Evolutionary conservation across 2,113 vertebrate genomes (phyloP).

Genomic region (Boulengeromyrus knoepffleri): DNA sequence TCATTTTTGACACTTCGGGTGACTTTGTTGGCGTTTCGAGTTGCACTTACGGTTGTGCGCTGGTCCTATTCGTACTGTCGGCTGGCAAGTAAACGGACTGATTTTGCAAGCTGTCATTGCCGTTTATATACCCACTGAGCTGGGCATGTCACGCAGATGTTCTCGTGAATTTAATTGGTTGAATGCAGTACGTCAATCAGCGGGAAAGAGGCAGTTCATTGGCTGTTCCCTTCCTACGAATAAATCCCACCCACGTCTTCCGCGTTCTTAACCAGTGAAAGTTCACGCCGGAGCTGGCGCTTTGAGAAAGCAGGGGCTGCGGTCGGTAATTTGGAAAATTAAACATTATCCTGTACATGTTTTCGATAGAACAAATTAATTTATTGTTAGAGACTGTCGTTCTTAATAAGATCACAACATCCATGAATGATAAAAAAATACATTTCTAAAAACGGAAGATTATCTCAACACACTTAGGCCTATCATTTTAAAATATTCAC

Average conservation of each 20-base stretch:
- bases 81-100: constrained; percentile 57
- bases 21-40: constrained; percentile 11
- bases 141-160: constrained; percentile 43
- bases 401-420: background rate
- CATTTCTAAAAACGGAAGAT: background rate
- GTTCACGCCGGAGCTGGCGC: constrained; percentile 54
- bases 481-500: background rate
- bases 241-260: constrained; percentile 32
- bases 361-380: constrained; percentile 66
- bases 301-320: constrained; percentile 51
- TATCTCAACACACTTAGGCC: background rate
- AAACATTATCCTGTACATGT: constrained; percentile 59
- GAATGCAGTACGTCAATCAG: constrained; percentile 32
- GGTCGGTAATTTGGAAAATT: constrained; percentile 68
- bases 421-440: background rate
- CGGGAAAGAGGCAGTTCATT: constrained; percentile 3
- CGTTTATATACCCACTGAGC: constrained; percentile 58
- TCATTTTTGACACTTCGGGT: constrained; percentile 63
- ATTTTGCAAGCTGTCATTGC: constrained; percentile 59
- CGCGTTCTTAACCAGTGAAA: constrained; percentile 56
- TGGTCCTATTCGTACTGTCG: constrained; percentile 29
- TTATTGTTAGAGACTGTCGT: constrained; percentile 42
- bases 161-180: constrained; percentile 45
- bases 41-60: constrained; percentile 9
- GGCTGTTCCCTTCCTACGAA: constrained; percentile 4